Base-by-base conservation (phyloP, 2,888 invertebrate species). In the Luperina testacea region DNA sequence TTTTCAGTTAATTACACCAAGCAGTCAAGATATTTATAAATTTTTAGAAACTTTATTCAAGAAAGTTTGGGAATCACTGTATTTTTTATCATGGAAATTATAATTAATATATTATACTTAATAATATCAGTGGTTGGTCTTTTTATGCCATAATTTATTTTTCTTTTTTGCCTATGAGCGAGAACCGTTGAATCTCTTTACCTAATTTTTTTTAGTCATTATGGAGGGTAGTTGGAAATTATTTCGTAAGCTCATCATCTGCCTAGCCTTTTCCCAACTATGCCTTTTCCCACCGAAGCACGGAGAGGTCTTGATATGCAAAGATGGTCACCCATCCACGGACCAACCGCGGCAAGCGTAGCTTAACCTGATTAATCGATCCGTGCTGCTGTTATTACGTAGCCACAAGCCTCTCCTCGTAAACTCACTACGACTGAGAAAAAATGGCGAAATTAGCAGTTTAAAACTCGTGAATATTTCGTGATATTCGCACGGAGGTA, bases 81-180 rank as follows among this genome's bases (percentile, higher is more conserved):
- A 69, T 65, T 81, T 69, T 72, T 48, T 24, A 72, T 7, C 69
- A 65, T 45, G n/a, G 2, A 51, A 78, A 83, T 69, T 53, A 38
- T 64, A 57, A 75, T 64, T 70, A 79, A 57, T 67, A 76, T 72
- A 80, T 6, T 72, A 80, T 6, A n/a, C n/a, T n/a, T n/a, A 48
- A 53, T 51, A 9, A 53, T 74, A n/a, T 78, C 48, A 69, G 38
- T 83, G 32, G 59, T 80, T 67, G 17, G 24, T 80, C 67, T 74
- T 61, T 84, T 83, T 72, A 65, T 80, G n/a, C 32, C 72, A 64
- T 13, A 7, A 27, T 42, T 42, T 57, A 53, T 53, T 32, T 1
- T 38, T 13, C 11, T 67, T 9, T 57, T 65, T 27, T 73, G 38
- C 15, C 32, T 32, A 32, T 32, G 32, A 32, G 32, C 32, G 32